Evolutionary conservation across 2,113 vertebrate genomes (phyloP).

Genomic region (Gavia stellata): DNA sequence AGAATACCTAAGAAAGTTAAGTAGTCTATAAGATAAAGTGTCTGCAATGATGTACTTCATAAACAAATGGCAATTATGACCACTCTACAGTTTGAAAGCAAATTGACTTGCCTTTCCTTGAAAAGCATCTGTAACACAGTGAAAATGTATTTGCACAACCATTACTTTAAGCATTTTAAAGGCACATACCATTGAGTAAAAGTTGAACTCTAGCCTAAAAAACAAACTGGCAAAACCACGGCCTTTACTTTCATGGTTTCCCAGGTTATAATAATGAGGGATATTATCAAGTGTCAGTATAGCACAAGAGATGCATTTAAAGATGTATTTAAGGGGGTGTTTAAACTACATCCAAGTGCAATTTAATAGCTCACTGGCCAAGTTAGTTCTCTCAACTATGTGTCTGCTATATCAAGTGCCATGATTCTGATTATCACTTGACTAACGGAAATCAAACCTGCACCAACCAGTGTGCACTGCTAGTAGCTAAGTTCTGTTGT

Average conservation of each 20-base stretch:
- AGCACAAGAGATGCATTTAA: neutral
- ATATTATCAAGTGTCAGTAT: neutral
- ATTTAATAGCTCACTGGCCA: neutral
- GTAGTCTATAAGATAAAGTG: neutral
- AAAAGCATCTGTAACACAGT: fast-evolving
- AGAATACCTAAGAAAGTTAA: constrained; percentile 69
- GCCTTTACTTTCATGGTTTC: neutral
- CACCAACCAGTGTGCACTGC: neutral
- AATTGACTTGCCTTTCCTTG: neutral
- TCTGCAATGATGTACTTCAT: neutral
- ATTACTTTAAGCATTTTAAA: neutral
- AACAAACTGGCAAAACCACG: fast-evolving
- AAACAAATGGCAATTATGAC: neutral
- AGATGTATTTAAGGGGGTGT: neutral
- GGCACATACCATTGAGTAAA: fast-evolving
- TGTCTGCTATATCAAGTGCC: neutral
- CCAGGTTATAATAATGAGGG: neutral
- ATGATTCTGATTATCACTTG: neutral
- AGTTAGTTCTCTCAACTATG: fast-evolving
- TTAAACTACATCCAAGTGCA: neutral
- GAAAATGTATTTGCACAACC: neutral
- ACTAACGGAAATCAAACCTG: neutral
- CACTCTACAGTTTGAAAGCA: neutral
- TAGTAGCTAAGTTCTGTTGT: fast-evolving
- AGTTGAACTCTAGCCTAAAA: neutral